Base-by-base conservation (phyloP, 2,113 vertebrate genomes). In the Lethenteron reissneri region DNA sequence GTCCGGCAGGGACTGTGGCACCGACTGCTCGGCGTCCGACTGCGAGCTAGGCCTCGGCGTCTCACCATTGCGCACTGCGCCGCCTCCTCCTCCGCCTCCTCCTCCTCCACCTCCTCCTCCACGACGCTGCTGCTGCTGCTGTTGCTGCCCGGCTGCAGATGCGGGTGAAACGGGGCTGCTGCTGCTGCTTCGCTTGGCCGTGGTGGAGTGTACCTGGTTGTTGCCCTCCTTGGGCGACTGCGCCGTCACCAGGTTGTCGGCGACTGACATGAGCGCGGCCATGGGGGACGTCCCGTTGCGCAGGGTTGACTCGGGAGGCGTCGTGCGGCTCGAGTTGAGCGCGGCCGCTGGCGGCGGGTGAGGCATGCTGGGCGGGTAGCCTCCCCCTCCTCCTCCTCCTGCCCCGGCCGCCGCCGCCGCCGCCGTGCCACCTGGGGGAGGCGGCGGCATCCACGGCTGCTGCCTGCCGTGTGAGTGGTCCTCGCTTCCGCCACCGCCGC, bases 221-320 rank as follows among this genome's bases (percentile, higher is more conserved):
- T 78, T 58, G 3, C 58, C 77, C 71, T 89, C 87, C 75, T 88
- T 82, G 64, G 84, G 80, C 58, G 85, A 85, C 78, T 87, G 86
- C 57, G 76, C 74, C 19, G 82, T 69, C 64, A n/a, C 83, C 58
- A 88, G 79, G 25, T 84, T 85, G 77, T 90, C 84, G 0, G 85
- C 81, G 72, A 83, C 83, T 1, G 83, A 88, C 82, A 89, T 89
- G 58, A 90, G 84, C 0, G 84, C 82, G 0, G 81, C 81, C 76
- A 90, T 90, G 72, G 79, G 81, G 1, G 82, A 88, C 70, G 87
- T 86, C 72, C 78, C 84, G 75, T 80, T 76, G 75, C 86, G 73
- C 74, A 79, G 69, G 14, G 79, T 78, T 19, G 83, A 3, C 82
- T 79, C 8, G 79, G 11, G 59, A 70, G 41, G 76, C 71, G 3